Base-by-base conservation (phyloP, 2,113 vertebrate species). In the Pterophyllum scalare region DNA sequence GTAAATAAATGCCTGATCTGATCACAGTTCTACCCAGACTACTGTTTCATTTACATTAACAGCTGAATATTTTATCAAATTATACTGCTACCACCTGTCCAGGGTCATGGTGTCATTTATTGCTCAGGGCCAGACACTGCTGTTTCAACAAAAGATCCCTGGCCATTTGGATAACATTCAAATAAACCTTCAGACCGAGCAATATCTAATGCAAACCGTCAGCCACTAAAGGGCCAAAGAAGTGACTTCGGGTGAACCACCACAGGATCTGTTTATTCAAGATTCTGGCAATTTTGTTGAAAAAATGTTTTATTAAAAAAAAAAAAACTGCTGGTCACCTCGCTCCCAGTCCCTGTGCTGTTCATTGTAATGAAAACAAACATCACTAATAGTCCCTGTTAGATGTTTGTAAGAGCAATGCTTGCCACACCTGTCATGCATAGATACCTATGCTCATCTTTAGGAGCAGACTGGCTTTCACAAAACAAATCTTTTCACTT, bases 91-190 rank as follows among this genome's bases (percentile, higher is more conserved):
- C 72, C 64, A 75, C 49, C 84, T 72, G 82, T 79, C 49, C 26
- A 5, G 58, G 12, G 49, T 88, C 49, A 67, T 75, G 0, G 24
- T 12, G 38, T 82, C 58, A 81, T 87, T 89, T 83, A 88, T 83
- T 76, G 54, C 56, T n/a, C 0, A 2, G 15, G 49, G 40, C 24
- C 20, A 40, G 59, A 22, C 56, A 35, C 24, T 60, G 62, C 82
- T 87, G 75, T 87, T 86, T 88, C 77, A 89, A 90, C 80, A 90
- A 77, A 38, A 35, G 67, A 24, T 75, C 76, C 82, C 26, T 0
- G 2, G 75, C 82, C 64, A 92, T 94, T 94, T 91, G 91, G 84
- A 81, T 92, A 90, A 40, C 64, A 93, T 93, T 92, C 89, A 93
- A 94, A 94, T 90, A 59, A 77, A 86, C 70, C 52, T 80, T 20